phyloP scores from a whole-genome alignment of 2,888 invertebrate genomes.

The Cosmia trapezina region DNA sequence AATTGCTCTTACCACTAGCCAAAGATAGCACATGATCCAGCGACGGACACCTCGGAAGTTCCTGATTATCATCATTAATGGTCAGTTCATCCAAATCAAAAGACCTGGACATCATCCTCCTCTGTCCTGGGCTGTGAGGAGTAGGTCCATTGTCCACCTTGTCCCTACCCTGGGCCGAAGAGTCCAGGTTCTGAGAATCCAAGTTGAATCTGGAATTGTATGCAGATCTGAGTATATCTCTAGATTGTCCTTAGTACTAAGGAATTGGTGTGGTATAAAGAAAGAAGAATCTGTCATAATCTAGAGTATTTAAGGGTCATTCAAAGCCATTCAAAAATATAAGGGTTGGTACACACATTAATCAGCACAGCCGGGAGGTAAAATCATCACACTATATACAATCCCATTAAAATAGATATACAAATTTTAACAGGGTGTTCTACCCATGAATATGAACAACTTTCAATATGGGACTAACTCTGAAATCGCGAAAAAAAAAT shows the following conservation, averaged over 20 bases:
- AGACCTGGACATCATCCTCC: constrained; percentile 82
- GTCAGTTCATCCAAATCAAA: constrained; percentile 84
- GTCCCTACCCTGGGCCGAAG: constrained; percentile 76
- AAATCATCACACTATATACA: too few relatives aligned
- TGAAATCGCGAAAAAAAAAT: too few relatives aligned
- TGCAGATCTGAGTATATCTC: constrained; percentile 52
- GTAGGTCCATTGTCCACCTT: constrained; percentile 77
- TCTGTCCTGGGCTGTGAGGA: constrained; percentile 75
- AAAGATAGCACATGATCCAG: constrained; percentile 83
- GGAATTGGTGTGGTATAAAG: constrained; percentile 15
- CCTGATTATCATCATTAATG: constrained; percentile 69
- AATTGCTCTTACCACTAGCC: constrained; percentile 72
- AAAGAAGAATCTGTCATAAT: neutral
- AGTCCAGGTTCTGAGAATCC: constrained; percentile 83
- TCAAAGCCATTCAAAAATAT: too few relatives aligned
- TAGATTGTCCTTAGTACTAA: constrained; percentile 51
- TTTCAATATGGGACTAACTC: too few relatives aligned
- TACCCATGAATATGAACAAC: too few relatives aligned
- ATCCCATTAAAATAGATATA: too few relatives aligned
- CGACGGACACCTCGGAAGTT: constrained; percentile 84
- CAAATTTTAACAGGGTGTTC: too few relatives aligned
- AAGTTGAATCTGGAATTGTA: constrained; percentile 82
- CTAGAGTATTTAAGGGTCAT: neutral
- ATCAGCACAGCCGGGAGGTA: too few relatives aligned
- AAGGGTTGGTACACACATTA: too few relatives aligned